Base-by-base conservation (phyloP, 2,113 vertebrate genomes). In the Atractosteus spatula region DNA sequence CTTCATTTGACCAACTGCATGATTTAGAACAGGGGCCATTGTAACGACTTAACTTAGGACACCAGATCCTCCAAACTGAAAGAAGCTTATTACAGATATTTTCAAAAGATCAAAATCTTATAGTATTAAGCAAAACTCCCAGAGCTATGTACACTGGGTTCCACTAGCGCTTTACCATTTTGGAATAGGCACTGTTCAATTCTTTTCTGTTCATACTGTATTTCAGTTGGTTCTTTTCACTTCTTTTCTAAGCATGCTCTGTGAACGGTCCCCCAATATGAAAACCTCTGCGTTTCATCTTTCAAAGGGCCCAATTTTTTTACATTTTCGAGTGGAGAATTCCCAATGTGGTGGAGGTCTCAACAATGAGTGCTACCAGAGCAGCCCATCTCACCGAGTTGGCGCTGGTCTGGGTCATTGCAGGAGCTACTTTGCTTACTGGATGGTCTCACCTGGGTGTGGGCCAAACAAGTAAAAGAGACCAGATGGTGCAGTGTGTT, bases 401-500 rank as follows among this genome's bases (percentile, higher is more conserved):
- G 84, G 85, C 85, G 81, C 73, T 73, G 78, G 83, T 82, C 83
- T 74, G 74, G 80, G 72, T 87, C 66, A 3, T 17, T 29, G 43
- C 57, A 63, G 67, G 66, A 59, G 71, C 84, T 79, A 79, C 79
- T 84, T 82, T 83, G 84, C 84, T 85, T 83, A 84, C 76, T 81
- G 77, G 75, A 76, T 75, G 79, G 83, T 83, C 77, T 80, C 69
- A 83, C 77, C 83, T 87, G 84, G 82, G 82, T 66, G 66, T 80
- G 75, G 72, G 84, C 85, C 87, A 89, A 81, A 75, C 74, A 72
- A 73, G 64, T 88, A 87, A 88, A 78, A 81, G 79, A 82, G 81
- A 83, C 84, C 87, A 89, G 84, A 88, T 89, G 84, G 76, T 79
- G 67, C 59, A 16, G 72, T 71, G 79, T 81, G 76, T 82, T 83